Conservation (phyloP, 2,888 invertebrate genomes). For the Theristus sp. region DNA sequence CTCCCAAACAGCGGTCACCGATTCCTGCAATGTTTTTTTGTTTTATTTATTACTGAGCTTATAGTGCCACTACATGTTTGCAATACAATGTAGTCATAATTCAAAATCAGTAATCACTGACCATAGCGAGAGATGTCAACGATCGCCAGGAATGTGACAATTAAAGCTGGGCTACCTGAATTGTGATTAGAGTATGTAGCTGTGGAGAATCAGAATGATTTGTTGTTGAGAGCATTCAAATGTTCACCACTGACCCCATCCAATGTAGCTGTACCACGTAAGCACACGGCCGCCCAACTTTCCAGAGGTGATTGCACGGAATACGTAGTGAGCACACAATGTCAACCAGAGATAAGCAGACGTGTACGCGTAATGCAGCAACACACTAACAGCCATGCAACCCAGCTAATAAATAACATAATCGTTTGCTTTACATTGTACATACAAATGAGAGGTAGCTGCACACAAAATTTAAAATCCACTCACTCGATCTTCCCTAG, state of each 20-base stretch:
- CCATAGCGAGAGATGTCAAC: constrained; percentile 1
- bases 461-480: too few relatives aligned
- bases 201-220: too few relatives aligned
- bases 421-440: too few relatives aligned
- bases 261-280: constrained; percentile 1
- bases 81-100: too few relatives aligned
- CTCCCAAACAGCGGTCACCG: constrained; percentile 5
- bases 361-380: constrained; percentile 10
- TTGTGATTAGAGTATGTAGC: too few relatives aligned
- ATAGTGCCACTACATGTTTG: too few relatives aligned
- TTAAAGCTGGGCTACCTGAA: not conserved
- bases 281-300: constrained; percentile 2
- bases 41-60: not conserved
- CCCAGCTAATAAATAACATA: constrained; percentile 7
- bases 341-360: constrained; percentile 6
- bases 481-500: constrained; percentile 4
- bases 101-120: too few relatives aligned
- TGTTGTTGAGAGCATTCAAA: too few relatives aligned
- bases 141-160: not conserved
- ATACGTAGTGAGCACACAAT: constrained; percentile 3
- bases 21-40: not conserved
- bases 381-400: constrained; percentile 9
- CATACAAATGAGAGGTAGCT: too few relatives aligned
- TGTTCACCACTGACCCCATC: constrained; percentile 2
- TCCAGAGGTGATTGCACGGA: constrained; percentile 4